phyloP scores from a whole-genome alignment of 2,113 vertebrate genomes.

The Peucedramus taeniatus region DNA sequence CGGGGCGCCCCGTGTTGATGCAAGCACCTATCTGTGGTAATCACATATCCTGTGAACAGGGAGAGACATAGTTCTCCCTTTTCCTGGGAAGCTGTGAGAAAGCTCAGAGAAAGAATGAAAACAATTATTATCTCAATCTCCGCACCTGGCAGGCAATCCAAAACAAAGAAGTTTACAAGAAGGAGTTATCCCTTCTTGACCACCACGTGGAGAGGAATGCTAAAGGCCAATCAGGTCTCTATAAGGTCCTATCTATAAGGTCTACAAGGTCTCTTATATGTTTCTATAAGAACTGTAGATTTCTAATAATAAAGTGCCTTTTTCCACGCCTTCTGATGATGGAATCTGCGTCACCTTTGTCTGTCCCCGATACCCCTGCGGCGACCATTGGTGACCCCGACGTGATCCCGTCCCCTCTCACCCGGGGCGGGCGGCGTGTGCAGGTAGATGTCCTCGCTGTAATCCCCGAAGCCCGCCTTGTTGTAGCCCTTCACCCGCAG shows the following conservation, averaged over 20 bases:
- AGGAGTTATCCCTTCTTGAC: background rate
- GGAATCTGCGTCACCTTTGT: no score
- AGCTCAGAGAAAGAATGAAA: background rate
- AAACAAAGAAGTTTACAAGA: background rate
- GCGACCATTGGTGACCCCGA: background rate
- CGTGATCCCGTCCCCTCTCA: conserved; percentile 33
- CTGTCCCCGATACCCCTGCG: no score
- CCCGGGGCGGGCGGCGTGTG: conserved; percentile 92
- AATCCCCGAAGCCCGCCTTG: conserved; percentile 92
- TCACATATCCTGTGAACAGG: background rate
- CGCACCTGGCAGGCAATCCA: no score
- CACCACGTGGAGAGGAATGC: background rate
- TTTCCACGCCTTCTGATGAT: background rate
- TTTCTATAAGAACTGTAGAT: background rate
- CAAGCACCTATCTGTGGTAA: background rate
- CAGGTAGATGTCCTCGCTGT: conserved; percentile 94
- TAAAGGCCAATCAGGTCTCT: background rate
- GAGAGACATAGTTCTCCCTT: background rate
- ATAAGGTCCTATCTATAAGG: no score
- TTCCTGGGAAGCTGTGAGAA: background rate
- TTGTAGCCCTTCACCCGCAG: conserved; percentile 91
- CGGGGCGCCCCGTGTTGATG: rapidly evolving
- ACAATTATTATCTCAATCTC: background rate
- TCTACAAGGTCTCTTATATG: no score
- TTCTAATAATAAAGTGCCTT: no score